Evolutionary conservation across 2,797 vertebrate species (phyloP).

Genomic region (Fundulus diaphanus): DNA sequence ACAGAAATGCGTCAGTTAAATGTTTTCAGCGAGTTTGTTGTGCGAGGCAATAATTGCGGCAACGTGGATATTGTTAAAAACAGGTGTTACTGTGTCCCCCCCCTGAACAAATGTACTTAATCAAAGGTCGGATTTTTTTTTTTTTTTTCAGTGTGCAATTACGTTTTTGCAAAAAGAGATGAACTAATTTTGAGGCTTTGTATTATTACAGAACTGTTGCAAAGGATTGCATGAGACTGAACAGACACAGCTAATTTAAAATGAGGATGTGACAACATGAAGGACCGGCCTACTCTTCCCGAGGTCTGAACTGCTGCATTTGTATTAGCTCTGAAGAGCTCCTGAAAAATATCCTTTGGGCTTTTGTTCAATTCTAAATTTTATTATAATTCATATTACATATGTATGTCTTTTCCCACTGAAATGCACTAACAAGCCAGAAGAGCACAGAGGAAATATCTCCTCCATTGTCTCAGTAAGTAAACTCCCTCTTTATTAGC

Average conservation of each 20-base stretch:
- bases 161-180: neutral
- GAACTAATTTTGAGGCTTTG: neutral
- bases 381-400: slow-evolving; percentile 47
- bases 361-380: slow-evolving; percentile 21
- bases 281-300: neutral
- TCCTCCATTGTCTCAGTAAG: slow-evolving; percentile 35
- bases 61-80: neutral
- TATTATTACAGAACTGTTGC: slow-evolving; percentile 10
- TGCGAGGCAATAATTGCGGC: neutral
- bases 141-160: neutral
- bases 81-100: neutral
- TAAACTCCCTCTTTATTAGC: slow-evolving; percentile 64
- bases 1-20: neutral
- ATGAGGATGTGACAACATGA: slow-evolving; percentile 3
- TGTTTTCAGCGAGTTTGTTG: neutral
- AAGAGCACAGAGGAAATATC: slow-evolving; percentile 42
- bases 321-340: slow-evolving; percentile 38
- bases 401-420: slow-evolving; percentile 52
- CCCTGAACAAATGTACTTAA: neutral
- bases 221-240: slow-evolving; percentile 26
- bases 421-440: slow-evolving; percentile 33
- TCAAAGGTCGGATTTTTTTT: neutral
- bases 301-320: slow-evolving; percentile 8
- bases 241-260: slow-evolving; percentile 8
- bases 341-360: slow-evolving; percentile 23